These are phyloP conservation scores for Sylvia borin DNA, from an alignment of 2,797 vertebrate species.

Conservation along the genomic window DNA sequence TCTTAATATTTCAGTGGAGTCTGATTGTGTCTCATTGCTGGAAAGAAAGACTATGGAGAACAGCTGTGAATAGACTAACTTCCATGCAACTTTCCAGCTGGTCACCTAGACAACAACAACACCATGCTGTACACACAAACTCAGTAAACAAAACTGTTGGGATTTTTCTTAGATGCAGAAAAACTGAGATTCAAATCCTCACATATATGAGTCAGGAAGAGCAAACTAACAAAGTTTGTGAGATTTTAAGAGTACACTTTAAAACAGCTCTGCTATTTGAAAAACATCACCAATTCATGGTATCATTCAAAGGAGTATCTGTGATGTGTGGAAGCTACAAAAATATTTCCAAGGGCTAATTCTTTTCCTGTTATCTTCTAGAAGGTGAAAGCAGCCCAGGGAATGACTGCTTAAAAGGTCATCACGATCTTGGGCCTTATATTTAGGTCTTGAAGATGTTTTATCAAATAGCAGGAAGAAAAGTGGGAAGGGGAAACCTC, in stretches of 20 bases:
- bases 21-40: neutral
- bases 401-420: neutral
- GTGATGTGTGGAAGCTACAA: neutral
- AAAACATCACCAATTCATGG: neutral
- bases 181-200: conserved; percentile 16
- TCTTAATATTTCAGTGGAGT: neutral
- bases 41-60: neutral
- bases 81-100: neutral
- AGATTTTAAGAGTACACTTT: neutral
- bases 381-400: neutral
- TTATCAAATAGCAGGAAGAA: neutral
- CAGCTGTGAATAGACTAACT: neutral
- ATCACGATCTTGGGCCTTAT: neutral
- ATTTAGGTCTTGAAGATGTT: neutral
- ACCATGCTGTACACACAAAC: neutral
- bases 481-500: neutral
- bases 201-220: neutral
- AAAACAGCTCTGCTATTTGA: neutral
- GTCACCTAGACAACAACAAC: neutral
- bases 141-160: neutral
- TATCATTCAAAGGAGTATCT: neutral
- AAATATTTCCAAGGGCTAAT: neutral
- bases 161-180: neutral
- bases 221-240: neutral
- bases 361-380: neutral